Conservation (phyloP, 2,888 invertebrate genomes). For the Nomada goodeniana region DNA sequence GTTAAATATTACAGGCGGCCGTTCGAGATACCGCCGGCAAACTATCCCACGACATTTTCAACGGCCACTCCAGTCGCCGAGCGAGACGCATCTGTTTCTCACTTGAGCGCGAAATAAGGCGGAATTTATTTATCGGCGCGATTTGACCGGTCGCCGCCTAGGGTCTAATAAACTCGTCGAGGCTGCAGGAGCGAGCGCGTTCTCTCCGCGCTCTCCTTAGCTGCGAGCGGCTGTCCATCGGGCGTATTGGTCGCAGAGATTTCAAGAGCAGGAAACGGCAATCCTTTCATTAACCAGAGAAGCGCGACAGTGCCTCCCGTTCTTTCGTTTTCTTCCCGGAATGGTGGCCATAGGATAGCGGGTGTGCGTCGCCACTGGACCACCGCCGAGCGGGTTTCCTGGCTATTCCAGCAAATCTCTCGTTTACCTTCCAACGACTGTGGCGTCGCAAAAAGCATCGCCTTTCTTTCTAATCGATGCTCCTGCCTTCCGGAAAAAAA, state of each 20-base stretch:
- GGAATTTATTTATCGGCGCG: neutral
- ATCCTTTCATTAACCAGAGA: conserved; percentile 22
- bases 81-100: neutral
- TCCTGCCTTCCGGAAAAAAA: conserved; percentile 22
- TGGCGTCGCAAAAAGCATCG: conserved; percentile 54
- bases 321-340: conserved; percentile 55
- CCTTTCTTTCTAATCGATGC: conserved; percentile 42
- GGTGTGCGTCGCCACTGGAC: conserved; percentile 49
- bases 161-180: neutral
- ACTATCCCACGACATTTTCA: conserved; percentile 30
- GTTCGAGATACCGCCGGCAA: conserved; percentile 46
- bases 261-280: conserved; percentile 43
- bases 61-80: conserved; percentile 7
- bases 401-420: conserved; percentile 51
- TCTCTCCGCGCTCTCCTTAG: conserved; percentile 2
- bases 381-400: conserved; percentile 59
- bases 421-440: conserved; percentile 50
- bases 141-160: neutral
- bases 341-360: conserved; percentile 46
- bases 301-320: conserved; percentile 48
- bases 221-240: conserved; percentile 10
- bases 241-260: conserved; percentile 25
- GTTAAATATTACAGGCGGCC: conserved; percentile 65
- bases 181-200: neutral
- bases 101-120: conserved; percentile 1